Evolutionary conservation across 2,113 vertebrate genomes (phyloP), one percentile per base, ranked within the genome.

Genomic region (Terrapene triunguis): DNA sequence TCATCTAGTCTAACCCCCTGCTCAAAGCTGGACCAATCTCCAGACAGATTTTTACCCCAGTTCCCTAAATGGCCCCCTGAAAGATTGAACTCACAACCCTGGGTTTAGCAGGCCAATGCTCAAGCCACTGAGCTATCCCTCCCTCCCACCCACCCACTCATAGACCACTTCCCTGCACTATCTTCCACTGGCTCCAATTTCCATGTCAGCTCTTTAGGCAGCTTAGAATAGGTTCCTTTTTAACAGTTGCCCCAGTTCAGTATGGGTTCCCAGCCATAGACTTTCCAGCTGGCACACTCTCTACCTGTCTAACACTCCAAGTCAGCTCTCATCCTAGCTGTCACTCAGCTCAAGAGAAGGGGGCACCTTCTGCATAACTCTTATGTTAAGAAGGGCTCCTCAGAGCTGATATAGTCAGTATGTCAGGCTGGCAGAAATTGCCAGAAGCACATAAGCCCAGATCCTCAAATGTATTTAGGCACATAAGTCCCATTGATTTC

Each of bases 381-480:
- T 21, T 72, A 72, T 25, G 62, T 88, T 79, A 69, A 85, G 1
- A 9, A 11, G n/a, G 65, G 9, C 44, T 76, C 21, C 38, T 87
- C 57, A 83, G 76, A 82, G 76, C 5, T 44, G 38, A 35, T 47
- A 8, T 35, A 38, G 35, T 29, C 9, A 53, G n/a, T 35, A 55
- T 5, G 82, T 85, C 11, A 55, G 27, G 1, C 2, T 48, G 83
- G 25, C 29, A 44, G 35, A 88, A 91, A 50, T 19, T 10, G 78
- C 44, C 13, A 86, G 0, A 0, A 1, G 5, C 27, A 8, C 6
- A n/a, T 4, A 79, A 5, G 21, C 47, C 76, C 7, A 74, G 2
- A 24, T 78, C 3, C 59, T 65, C 32, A 65, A 65, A 65, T 62
- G 14, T 35, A 32, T 32, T 32, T 62, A 62, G 12, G 59, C 11